Evolutionary conservation across 2,888 invertebrate genomes (phyloP).

Genomic region (Leptopilina drosophilae): DNA sequence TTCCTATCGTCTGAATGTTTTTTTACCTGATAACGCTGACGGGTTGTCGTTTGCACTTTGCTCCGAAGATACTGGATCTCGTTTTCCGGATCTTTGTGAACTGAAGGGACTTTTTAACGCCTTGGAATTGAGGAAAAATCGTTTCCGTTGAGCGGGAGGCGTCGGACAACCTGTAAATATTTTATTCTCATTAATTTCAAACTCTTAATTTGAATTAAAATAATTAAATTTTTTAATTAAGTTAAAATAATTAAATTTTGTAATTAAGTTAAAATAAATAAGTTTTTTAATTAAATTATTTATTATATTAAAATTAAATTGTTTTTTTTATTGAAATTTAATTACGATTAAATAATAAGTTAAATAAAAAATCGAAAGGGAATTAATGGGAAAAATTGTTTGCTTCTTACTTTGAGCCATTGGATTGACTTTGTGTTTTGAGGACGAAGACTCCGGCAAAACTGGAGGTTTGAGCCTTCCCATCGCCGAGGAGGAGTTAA

Average conservation of each 20-base stretch:
- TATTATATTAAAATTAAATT: too few relatives aligned
- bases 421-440: constrained; percentile 77
- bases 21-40: constrained; percentile 85
- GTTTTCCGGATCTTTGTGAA: constrained; percentile 74
- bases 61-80: constrained; percentile 66
- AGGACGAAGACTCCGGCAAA: constrained; percentile 65
- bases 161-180: constrained; percentile 82
- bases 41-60: constrained; percentile 80
- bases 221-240: too few relatives aligned
- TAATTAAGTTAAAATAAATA: too few relatives aligned
- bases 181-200: not conserved
- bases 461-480: constrained; percentile 69
- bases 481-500: constrained; percentile 60
- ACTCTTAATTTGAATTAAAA: not conserved
- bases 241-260: too few relatives aligned
- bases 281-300: not conserved
- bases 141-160: constrained; percentile 86
- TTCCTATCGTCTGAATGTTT: constrained; percentile 16
- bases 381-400: not conserved
- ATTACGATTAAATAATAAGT: too few relatives aligned
- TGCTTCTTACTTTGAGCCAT: constrained; percentile 81
- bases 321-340: too few relatives aligned
- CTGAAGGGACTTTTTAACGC: constrained; percentile 87
- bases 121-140: constrained; percentile 90
- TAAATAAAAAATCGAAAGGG: not conserved